phyloP scores from a whole-genome alignment of 2,797 vertebrate species.

The Aythya fuligula region DNA sequence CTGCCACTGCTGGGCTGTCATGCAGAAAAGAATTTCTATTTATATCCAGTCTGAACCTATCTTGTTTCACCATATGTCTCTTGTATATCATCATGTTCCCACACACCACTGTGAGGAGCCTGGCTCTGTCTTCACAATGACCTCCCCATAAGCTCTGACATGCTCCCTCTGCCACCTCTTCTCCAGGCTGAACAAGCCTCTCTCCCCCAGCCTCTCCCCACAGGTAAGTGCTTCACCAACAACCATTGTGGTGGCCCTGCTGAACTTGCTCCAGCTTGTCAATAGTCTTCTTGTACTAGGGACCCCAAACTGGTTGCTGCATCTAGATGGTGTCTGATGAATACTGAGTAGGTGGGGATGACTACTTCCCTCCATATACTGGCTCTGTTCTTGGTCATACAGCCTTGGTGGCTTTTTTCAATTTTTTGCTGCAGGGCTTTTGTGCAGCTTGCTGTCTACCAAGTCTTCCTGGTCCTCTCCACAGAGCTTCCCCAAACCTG shows the following conservation, averaged over 20 bases:
- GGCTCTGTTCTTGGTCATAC: not conserved
- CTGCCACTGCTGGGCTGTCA: not conserved
- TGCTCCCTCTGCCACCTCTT: not conserved
- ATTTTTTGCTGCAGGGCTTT: not conserved
- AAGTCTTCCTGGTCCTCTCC: not conserved
- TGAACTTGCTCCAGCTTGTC: not conserved
- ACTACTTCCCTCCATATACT: not conserved
- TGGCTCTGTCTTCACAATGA: not conserved
- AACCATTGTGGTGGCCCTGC: rapidly evolving
- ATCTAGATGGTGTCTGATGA: not conserved
- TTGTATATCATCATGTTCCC: not conserved
- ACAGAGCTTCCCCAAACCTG: not conserved
- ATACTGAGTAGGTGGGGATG: not conserved
- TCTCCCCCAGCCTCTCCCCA: not conserved
- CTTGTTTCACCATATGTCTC: not conserved
- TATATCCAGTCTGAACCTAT: not conserved
- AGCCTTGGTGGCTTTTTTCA: not conserved
- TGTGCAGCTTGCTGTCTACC: not conserved
- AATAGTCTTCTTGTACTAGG: not conserved
- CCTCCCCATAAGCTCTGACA: not conserved
- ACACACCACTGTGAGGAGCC: not conserved
- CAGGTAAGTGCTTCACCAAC: not conserved
- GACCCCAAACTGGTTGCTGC: not conserved
- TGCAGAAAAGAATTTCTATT: not conserved
- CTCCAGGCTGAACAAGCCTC: not conserved